Conservation (phyloP, 2,113 vertebrate species). For the Glareola pratincola region DNA sequence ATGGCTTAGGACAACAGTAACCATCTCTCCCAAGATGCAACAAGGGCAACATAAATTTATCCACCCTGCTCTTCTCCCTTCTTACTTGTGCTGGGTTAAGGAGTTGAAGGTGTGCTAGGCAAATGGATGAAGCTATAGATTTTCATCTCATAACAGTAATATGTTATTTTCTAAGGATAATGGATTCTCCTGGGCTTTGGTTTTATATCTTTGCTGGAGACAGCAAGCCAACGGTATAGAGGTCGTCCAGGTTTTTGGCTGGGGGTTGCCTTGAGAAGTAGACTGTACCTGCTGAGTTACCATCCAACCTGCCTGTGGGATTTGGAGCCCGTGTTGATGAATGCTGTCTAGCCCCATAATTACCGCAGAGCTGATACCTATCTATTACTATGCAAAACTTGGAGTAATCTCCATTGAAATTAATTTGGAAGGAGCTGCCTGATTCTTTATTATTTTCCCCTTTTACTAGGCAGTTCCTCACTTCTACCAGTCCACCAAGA, state of each 20-base stretch:
- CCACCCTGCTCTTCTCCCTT: neutral
- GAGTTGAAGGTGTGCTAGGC: neutral
- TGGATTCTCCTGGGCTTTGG: neutral
- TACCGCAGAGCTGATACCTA: neutral
- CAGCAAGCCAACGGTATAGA: neutral
- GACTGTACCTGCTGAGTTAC: neutral
- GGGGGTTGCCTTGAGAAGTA: neutral
- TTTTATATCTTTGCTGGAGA: neutral
- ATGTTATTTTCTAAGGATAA: neutral
- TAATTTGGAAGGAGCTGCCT: neutral
- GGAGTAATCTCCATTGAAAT: neutral
- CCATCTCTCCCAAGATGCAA: neutral
- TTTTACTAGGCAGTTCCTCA: neutral
- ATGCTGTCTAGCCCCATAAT: neutral
- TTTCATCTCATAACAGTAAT: neutral
- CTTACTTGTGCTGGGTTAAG: neutral
- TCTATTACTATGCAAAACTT: neutral
- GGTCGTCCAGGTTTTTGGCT: neutral
- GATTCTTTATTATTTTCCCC: neutral
- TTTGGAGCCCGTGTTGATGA: neutral
- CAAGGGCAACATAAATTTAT: neutral
- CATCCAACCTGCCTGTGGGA: neutral
- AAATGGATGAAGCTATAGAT: neutral
- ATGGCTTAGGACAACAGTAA: rapidly evolving
- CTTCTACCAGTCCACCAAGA: neutral